phyloP scores from a whole-genome alignment of 2,113 vertebrate genomes.

The Thermophis baileyi region DNA sequence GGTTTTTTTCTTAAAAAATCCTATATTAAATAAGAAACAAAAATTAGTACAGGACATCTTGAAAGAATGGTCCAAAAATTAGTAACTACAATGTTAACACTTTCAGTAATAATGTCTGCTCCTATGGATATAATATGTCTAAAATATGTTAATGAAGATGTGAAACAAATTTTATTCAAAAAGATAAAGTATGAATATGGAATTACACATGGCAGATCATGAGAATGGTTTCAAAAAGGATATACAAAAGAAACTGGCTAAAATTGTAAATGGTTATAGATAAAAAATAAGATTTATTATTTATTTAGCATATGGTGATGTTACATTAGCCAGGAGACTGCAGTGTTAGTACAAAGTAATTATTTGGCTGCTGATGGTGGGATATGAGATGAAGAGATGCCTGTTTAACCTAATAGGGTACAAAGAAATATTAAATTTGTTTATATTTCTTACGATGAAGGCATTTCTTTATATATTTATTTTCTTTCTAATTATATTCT shows the following conservation, averaged over 20 bases:
- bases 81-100: background rate
- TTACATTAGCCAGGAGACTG: background rate
- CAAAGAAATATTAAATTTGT: background rate
- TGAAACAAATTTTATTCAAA: background rate
- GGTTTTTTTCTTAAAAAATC: slow-evolving; percentile 13
- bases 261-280: background rate
- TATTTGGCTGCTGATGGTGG: background rate
- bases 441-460: background rate
- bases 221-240: background rate
- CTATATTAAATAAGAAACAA: slow-evolving; percentile 17
- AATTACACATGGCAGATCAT: background rate
- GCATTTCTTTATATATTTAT: background rate
- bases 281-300: background rate
- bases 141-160: background rate
- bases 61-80: background rate
- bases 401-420: background rate
- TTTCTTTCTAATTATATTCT: background rate
- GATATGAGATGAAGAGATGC: background rate
- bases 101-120: background rate
- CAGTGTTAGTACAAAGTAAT: too few relatives aligned
- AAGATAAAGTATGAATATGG: background rate
- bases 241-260: background rate
- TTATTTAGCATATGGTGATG: background rate
- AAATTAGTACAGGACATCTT: background rate
- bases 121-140: background rate